phyloP scores from a whole-genome alignment of 2,113 vertebrate genomes.

The Scartelaos histophorus region DNA sequence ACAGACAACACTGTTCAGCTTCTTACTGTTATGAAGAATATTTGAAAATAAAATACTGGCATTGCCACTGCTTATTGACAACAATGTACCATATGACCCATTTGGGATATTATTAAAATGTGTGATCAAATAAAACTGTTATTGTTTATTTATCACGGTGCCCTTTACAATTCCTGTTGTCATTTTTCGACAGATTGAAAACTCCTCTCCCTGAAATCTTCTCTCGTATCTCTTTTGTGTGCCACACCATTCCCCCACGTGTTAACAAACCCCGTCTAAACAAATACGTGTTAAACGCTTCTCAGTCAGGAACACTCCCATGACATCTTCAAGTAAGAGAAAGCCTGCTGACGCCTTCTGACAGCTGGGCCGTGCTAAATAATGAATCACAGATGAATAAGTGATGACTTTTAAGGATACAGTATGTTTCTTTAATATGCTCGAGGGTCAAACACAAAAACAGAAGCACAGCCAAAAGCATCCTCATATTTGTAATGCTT shows the following conservation, averaged over 20 bases:
- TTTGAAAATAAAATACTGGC: no score
- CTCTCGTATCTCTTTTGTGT: background rate
- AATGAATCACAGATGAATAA: conserved; percentile 39
- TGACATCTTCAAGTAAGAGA: background rate
- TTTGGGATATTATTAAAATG: no score
- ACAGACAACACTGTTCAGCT: no score
- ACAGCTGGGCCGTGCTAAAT: conserved; percentile 25
- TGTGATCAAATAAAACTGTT: background rate
- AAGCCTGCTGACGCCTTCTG: conserved; percentile 3
- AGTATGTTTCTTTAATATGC: conserved; percentile 35
- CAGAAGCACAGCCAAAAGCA: conserved; percentile 27
- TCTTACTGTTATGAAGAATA: no score
- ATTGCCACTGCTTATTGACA: no score
- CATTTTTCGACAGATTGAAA: conserved; percentile 12
- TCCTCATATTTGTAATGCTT: conserved; percentile 16
- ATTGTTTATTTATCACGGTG: background rate
- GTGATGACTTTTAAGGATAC: conserved; percentile 14
- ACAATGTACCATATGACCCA: no score
- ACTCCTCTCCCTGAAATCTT: conserved; percentile 33
- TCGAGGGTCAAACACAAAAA: conserved; percentile 41
- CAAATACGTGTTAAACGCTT: conserved; percentile 18
- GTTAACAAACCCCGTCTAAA: conserved; percentile 28
- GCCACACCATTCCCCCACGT: conserved; percentile 7
- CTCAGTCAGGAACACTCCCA: background rate
- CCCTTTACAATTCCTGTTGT: background rate